A percentile compares a stretch with the other conserved stretches of the same genome.
Conservation (phyloP, 2,797 vertebrate species). For the Heliangelus exortis region DNA sequence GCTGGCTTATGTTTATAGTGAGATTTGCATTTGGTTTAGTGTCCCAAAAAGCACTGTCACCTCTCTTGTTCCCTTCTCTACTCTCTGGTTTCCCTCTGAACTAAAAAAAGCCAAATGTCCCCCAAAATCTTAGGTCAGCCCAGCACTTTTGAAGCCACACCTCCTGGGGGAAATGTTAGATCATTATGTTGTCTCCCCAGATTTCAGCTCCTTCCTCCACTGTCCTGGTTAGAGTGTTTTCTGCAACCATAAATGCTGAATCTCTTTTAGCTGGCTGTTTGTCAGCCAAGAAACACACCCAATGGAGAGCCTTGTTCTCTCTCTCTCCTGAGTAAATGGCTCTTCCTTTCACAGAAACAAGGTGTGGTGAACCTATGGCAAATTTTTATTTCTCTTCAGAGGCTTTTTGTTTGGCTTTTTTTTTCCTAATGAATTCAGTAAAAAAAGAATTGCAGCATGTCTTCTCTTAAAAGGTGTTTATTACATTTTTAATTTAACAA, state of each 20-base stretch:
- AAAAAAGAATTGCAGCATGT: conserved; percentile 25
- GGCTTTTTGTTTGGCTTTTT: neutral
- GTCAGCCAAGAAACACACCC: neutral
- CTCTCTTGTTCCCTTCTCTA: neutral
- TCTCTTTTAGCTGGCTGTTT: neutral
- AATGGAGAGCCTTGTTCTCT: neutral
- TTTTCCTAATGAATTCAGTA: neutral
- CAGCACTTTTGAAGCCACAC: neutral
- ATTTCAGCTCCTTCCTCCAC: neutral
- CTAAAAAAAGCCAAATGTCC: neutral
- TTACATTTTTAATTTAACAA: conserved; percentile 24
- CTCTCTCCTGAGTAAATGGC: conserved; percentile 1
- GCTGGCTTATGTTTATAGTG: neutral
- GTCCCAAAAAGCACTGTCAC: neutral
- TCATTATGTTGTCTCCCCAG: neutral
- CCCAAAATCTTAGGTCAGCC: neutral
- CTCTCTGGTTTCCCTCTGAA: neutral
- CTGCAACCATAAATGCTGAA: neutral
- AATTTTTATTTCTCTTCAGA: conserved; percentile 33
- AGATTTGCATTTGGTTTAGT: neutral
- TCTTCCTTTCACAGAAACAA: conserved; percentile 13
- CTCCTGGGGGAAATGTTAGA: neutral
- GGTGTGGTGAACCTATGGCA: conserved; percentile 1
- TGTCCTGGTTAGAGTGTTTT: neutral
- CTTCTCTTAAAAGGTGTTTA: neutral